A percentile compares a stretch with the other conserved stretches of the same genome.
Conservation (phyloP, 2,797 vertebrate species). For the Serranus cabrilla region DNA sequence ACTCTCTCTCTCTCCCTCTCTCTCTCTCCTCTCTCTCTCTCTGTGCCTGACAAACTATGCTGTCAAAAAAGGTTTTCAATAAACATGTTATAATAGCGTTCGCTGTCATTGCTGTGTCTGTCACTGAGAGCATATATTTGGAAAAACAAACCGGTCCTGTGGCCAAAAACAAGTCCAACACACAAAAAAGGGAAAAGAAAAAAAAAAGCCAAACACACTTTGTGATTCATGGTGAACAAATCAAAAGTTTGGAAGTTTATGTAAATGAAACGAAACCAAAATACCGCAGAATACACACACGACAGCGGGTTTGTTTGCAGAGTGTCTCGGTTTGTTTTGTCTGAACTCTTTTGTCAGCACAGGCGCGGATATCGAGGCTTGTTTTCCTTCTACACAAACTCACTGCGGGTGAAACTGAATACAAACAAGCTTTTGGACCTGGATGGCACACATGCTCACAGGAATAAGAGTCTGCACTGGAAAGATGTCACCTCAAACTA, state of each 20-base stretch:
- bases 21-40: conserved; percentile 77
- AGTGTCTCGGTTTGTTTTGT: conserved; percentile 45
- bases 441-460: not conserved
- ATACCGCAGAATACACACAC: conserved; percentile 23
- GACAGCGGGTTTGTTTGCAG: conserved; percentile 26
- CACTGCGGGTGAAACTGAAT: conserved; percentile 14
- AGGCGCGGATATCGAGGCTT: not conserved
- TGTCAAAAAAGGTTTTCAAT: conserved; percentile 87
- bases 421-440: not conserved
- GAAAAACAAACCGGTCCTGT: conserved; percentile 41
- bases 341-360: conserved; percentile 17
- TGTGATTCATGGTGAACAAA: conserved; percentile 29
- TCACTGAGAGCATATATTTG: conserved; percentile 29
- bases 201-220: conserved; percentile 18
- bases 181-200: no score
- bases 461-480: not conserved
- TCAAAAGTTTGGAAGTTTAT: conserved; percentile 29
- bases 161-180: conserved; percentile 18
- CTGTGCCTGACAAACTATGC: conserved; percentile 86
- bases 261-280: conserved; percentile 38
- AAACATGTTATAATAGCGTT: conserved; percentile 87
- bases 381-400: conserved; percentile 15
- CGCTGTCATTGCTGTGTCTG: conserved; percentile 58
- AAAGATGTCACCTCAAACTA: no score
- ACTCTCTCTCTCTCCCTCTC: conserved; percentile 75